phyloP scores from a whole-genome alignment of 1,140 invertebrate genomes.

The Scaptomyza hsui region DNA sequence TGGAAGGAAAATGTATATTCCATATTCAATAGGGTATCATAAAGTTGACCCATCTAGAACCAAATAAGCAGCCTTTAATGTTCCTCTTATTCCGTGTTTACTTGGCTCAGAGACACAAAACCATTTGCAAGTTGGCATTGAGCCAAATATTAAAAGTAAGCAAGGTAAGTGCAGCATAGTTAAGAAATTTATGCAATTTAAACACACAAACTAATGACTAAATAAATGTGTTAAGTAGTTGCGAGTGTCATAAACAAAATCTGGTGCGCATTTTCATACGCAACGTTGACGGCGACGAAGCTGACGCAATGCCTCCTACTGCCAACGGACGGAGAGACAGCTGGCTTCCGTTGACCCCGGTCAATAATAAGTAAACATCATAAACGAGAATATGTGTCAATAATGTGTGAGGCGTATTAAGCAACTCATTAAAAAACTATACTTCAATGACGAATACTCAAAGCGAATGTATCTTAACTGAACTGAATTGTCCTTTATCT shows the following conservation, averaged over 20 bases:
- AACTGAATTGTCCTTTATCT: conserved; percentile 14
- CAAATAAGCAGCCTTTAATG: neutral
- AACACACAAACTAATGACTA: conserved; percentile 15
- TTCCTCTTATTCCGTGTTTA: conserved; percentile 15
- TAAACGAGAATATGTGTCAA: conserved; percentile 57
- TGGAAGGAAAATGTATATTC: too few species aligned
- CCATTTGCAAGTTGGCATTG: conserved; percentile 45
- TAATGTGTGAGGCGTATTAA: conserved; percentile 31
- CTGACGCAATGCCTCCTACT: conserved; percentile 47
- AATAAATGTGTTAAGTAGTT: conserved; percentile 60
- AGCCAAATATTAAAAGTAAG: conserved; percentile 30
- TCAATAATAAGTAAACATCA: conserved; percentile 58
- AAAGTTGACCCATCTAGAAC: neutral
- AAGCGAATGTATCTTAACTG: neutral
- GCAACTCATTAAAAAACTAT: conserved; percentile 37
- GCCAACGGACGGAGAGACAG: conserved; percentile 20
- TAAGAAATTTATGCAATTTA: conserved; percentile 12
- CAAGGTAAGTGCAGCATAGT: conserved; percentile 4
- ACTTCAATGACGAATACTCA: conserved; percentile 11
- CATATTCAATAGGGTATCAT: neutral
- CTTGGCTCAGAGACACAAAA: conserved; percentile 43
- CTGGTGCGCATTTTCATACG: conserved; percentile 40
- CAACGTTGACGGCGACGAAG: conserved; percentile 35
- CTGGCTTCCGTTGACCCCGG: conserved; percentile 66
- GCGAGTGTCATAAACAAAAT: conserved; percentile 37